Base-by-base conservation (phyloP, 2,888 invertebrate species). In the Hyposoter didymator region DNA sequence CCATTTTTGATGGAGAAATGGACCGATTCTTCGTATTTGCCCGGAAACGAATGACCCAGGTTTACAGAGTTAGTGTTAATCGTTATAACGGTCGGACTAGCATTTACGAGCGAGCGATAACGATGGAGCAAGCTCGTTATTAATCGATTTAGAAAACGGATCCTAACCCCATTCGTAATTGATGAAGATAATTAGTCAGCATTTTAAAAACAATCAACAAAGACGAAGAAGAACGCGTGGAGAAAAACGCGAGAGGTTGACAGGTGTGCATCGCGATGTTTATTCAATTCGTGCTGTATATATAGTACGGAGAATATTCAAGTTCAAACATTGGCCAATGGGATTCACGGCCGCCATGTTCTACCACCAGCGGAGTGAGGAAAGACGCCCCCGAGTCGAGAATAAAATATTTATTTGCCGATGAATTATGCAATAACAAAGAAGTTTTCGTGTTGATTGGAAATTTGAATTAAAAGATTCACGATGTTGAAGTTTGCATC, bases 311-410 rank as follows among this genome's bases (percentile, higher is more conserved):
- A 35, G 35, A 59, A 59, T 59, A 59, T 59, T 59, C 14, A 28
- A 59, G 59, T 59, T 59, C 59, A 59, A 59, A 59, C 5, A 59
- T 59, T 28, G 66, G 35, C 66, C 66, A 66, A 66, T 39, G 14
- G 28, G 14, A 59, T 59, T 59, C 14, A 10, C 7, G 7, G 66
- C 28, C 66, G 19, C 66, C 66, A 66, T 66, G 32, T 66, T 66
- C 10, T 66, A 35, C 17, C 66, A 66, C 66, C 39, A 66, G n/a
- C 66, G 39, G 7, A 39, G 14, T 32, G n/a, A 39, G n/a, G 19
- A 39, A 66, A 66, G 35, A 66, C 66, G 66, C 66, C 66, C 66
- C 39, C 39, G n/a, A 66, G 17, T 7, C 66, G 10, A 39, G n/a
- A 3, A 66, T 39, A 7, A 35, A 66, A 66, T 3, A 66, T 39